phyloP scores from a whole-genome alignment of 2,888 invertebrate genomes.

The Lasius platythorax region DNA sequence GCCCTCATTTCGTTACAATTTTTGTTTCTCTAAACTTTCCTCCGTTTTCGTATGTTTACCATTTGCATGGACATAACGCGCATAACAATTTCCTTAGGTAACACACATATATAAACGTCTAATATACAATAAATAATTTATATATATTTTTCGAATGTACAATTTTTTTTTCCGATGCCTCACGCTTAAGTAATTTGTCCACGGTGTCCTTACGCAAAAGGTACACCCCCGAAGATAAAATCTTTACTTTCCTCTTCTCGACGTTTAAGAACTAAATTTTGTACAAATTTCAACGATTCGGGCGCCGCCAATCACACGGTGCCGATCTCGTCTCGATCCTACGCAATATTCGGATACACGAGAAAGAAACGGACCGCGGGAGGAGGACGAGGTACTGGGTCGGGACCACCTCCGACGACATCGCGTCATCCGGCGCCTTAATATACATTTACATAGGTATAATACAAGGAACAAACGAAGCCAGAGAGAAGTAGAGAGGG shows the following conservation, averaged over 20 bases:
- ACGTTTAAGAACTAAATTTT: constrained; percentile 78
- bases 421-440: constrained; percentile 49
- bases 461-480: constrained; percentile 76
- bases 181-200: constrained; percentile 82
- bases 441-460: constrained; percentile 63
- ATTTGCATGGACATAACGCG: constrained; percentile 56
- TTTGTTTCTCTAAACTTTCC: constrained; percentile 62
- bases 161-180: constrained; percentile 72
- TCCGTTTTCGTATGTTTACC: constrained; percentile 56
- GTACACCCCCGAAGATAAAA: constrained; percentile 36
- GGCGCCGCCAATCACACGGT: constrained; percentile 42
- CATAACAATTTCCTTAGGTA: constrained; percentile 75
- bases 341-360: constrained; percentile 9
- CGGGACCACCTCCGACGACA: constrained; percentile 40
- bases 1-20: constrained; percentile 83
- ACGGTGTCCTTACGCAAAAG: constrained; percentile 53
- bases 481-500: constrained; percentile 64
- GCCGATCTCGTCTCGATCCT: constrained; percentile 23
- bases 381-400: constrained; percentile 65
- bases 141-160: constrained; percentile 80
- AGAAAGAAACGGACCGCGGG: constrained; percentile 66
- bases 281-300: constrained; percentile 78
- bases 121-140: constrained; percentile 85
- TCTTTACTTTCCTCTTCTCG: constrained; percentile 38
- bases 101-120: constrained; percentile 74